A percentile compares a stretch with the other conserved stretches of the same genome.
These are phyloP conservation scores for Xestoiulus laeticollis DNA, from an alignment of 2,888 invertebrate species.

Conservation along the genomic window DNA sequence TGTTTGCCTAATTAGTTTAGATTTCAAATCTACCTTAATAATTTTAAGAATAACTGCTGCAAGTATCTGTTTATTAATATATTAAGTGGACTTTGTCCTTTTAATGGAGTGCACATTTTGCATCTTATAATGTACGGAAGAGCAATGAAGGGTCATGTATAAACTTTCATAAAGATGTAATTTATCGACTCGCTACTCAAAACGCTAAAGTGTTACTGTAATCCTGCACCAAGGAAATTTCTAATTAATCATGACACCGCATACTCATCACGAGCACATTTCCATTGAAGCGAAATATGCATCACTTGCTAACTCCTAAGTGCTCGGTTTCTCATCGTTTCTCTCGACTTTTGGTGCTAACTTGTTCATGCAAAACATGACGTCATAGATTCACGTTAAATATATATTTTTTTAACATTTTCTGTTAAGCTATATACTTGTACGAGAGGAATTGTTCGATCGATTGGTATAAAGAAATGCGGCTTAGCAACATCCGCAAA, in stretches of 20 bases:
- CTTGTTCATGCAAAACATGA: background rate
- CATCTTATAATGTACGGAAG: too few species aligned
- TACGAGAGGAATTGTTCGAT: background rate
- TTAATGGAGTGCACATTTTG: too few species aligned
- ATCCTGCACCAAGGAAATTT: background rate
- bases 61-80: too few species aligned
- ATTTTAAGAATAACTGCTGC: too few species aligned
- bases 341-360: background rate
- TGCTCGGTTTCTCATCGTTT: background rate
- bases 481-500: background rate
- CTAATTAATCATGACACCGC: conserved; percentile 12
- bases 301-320: background rate
- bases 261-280: background rate
- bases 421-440: background rate
- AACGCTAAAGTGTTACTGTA: background rate
- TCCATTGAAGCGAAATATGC: background rate
- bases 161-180: background rate
- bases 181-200: background rate
- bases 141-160: too few species aligned
- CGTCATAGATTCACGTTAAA: background rate
- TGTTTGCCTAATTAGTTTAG: too few species aligned
- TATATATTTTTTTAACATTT: background rate
- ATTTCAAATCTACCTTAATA: too few species aligned
- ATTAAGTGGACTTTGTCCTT: too few species aligned
- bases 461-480: background rate